A percentile compares a stretch with the other conserved stretches of the same genome.
These are phyloP conservation scores for Koerneria pararmatus DNA, from an alignment of 2,888 invertebrate species.

Conservation along the genomic window DNA sequence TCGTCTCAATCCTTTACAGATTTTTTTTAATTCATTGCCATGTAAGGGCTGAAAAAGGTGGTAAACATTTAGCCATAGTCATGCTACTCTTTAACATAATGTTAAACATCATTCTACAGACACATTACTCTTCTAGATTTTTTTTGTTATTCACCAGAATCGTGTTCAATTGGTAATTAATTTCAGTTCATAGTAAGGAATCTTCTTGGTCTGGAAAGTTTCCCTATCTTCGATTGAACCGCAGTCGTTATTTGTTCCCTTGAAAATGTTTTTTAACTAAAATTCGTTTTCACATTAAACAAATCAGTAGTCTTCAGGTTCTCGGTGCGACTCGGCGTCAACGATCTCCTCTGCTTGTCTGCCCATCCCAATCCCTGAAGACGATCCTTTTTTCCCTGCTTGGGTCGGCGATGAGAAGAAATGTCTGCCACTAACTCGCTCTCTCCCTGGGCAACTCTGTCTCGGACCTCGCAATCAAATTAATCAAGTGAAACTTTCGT, in stretches of 20 bases:
- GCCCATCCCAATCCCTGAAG: constrained; percentile 82
- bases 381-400: constrained; percentile 82
- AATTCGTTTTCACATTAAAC: neutral
- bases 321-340: constrained; percentile 74
- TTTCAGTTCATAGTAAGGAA: no score
- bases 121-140: no score
- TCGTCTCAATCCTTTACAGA: neutral
- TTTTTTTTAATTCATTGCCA: no score
- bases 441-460: constrained; percentile 19
- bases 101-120: no score
- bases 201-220: no score
- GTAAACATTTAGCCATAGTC: no score
- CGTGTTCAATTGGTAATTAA: no score
- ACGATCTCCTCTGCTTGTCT: constrained; percentile 89
- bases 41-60: no score
- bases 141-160: no score
- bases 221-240: no score
- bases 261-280: neutral
- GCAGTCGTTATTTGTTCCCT: neutral
- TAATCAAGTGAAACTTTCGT: constrained; percentile 73
- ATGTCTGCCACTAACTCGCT: constrained; percentile 22
- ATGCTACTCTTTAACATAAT: no score
- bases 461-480: constrained; percentile 62
- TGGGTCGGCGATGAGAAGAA: constrained; percentile 10
- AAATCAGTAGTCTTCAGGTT: constrained; percentile 1